Conservation (phyloP, 2,888 invertebrate genomes). For the Camptogramma bilineatum region DNA sequence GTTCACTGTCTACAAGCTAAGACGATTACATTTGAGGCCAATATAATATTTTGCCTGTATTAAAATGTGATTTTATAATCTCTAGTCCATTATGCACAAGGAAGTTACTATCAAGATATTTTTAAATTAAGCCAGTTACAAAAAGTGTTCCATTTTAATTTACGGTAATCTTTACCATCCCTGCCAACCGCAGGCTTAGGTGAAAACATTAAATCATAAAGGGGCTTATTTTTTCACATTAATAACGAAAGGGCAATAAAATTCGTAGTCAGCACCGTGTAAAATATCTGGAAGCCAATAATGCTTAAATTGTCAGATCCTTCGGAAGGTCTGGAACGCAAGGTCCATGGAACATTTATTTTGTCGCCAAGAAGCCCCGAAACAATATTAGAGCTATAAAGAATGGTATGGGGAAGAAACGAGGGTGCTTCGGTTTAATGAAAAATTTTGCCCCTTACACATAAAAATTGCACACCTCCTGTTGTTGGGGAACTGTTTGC, state of each 20-base stretch:
- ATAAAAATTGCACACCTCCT: constrained; percentile 54
- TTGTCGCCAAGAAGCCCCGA: constrained; percentile 63
- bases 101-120: background rate
- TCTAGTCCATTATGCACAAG: background rate
- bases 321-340: constrained; percentile 42
- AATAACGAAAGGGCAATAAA: constrained; percentile 57
- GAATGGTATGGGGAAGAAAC: constrained; percentile 57
- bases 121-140: background rate
- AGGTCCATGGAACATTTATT: constrained; percentile 69
- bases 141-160: constrained; percentile 6
- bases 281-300: constrained; percentile 71
- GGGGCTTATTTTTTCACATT: constrained; percentile 50
- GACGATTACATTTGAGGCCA: background rate
- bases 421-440: constrained; percentile 67
- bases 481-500: constrained; percentile 11
- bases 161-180: constrained; percentile 17
- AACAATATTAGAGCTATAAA: constrained; percentile 76
- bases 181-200: constrained; percentile 24
- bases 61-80: background rate
- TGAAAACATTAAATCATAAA: constrained; percentile 35
- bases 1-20: background rate
- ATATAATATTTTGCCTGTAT: background rate
- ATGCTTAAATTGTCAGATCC: constrained; percentile 59
- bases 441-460: constrained; percentile 61
- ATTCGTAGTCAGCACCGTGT: constrained; percentile 52